Base-by-base conservation (phyloP, 1,140 invertebrate species). In the Acyrthosiphon pisum region DNA sequence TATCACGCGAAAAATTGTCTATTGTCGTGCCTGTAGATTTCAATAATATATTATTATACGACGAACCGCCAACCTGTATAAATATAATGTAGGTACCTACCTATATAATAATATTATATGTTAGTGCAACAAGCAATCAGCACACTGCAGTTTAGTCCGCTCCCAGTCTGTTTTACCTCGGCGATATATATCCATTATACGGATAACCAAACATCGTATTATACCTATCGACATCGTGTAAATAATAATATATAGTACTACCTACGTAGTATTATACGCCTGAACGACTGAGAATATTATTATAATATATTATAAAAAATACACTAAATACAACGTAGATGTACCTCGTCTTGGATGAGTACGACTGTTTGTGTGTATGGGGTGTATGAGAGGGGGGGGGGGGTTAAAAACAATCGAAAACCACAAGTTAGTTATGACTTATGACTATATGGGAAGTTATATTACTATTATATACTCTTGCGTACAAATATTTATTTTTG, bases 1-100 rank as follows among this genome's bases (percentile, higher is more conserved):
- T 86, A 86, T 86, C 84, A 41, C 37, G 84, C 11, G 84, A 86
- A 48, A 86, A 86, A 86, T 86, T 86, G 41, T 86, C 84, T 20
- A 86, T 86, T 76, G 60, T 76, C 60, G n/a, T n/a, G 14, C 30
- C n/a, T n/a, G n/a, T n/a, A n/a, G 60, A 18, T 76, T n/a, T n/a
- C 26, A n/a, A 68, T 30, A 68, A 68, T 35, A 76, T 76, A 76
- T 76, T 60, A 30, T 60, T 60, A 60, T 11, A 18, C 60, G 18
- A 18, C 60, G 30, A n/a, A 76, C 60, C 60, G 56, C 30, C 30
- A 60, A 11, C 11, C 56, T 30, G 56, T 60, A 30, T 30, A 60
- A 60, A 60, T 30, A 30, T 60, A 60, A 60, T 56, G 9, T 46
- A 11, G 44, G 6, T n/a, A n/a, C n/a, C n/a, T n/a, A 46, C 7